Evolutionary conservation across 2,888 invertebrate genomes (phyloP), one percentile per base, ranked within the genome.

Genomic region (Mesorhabditis belari): DNA sequence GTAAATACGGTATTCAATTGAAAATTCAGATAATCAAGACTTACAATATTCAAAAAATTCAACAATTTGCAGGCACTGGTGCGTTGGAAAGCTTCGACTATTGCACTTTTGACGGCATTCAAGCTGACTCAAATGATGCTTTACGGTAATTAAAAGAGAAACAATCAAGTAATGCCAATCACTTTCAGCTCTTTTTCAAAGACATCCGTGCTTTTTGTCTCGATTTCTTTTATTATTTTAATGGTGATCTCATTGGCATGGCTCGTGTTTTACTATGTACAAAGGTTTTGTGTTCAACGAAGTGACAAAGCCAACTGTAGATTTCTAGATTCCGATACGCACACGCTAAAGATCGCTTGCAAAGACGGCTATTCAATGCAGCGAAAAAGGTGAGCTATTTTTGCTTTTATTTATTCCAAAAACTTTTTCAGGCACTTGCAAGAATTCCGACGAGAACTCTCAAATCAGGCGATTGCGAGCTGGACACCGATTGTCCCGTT

Each of bases 191-290:
- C 68, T 4, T 79, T 79, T 53, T 79, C 79, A n/a, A 78, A 77
- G 63, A 79, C 79, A 1, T 79, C 79, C 4, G 92, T 94, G 77
- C 85, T 94, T 73, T 92, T 94, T 83, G 92, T 94, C 61, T 92
- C 92, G 67, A 90, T 93, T 73, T 92, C 92, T 2, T 93, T 94
- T 85, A 91, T 93, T 74, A 90, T 94, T 65, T 85, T 92, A 76
- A 71, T 71, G 71, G 71, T 69, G 51, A 92, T 93, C 71, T 92
- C 92, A 1, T 85, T 93, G 76, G 91, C 92, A 24, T 94, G 93
- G 93, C 87, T 94, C 50, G 89, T 93, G 64, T 93, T 93, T 85
- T 94, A 94, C 85, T 94, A 94, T 83, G 89, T 94, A 58, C 93
- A 94, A 84, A 86, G 44, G 44, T 35, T n/a, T n/a, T n/a, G n/a